phyloP scores from a whole-genome alignment of 2,797 vertebrate genomes.

The Catostomus latipinnis region DNA sequence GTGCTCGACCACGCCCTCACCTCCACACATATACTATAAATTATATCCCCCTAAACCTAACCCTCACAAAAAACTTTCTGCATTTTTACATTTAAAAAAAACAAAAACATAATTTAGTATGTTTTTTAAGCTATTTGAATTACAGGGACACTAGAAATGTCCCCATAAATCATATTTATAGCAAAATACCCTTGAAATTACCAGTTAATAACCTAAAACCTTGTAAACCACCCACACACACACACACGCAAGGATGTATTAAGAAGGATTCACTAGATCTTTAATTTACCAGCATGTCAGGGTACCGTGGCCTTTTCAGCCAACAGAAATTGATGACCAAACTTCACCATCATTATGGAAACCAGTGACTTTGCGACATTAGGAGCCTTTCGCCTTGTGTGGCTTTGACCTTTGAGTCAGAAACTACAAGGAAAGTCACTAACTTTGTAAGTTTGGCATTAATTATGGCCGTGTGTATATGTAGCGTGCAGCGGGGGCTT shows the following conservation, averaged over 20 bases:
- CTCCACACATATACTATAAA: no score
- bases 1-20: no score
- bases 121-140: no score
- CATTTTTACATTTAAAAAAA: no score
- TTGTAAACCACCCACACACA: not conserved
- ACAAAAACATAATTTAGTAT: no score
- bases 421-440: constrained; percentile 38
- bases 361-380: constrained; percentile 76
- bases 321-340: constrained; percentile 68
- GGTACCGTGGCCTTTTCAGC: constrained; percentile 74
- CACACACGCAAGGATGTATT: constrained; percentile 21
- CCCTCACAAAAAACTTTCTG: no score
- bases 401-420: constrained; percentile 75
- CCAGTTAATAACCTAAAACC: no score
- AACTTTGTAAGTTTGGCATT: not conserved
- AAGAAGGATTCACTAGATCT: constrained; percentile 28
- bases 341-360: constrained; percentile 75
- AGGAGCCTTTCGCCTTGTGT: constrained; percentile 66
- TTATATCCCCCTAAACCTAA: no score
- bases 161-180: no score
- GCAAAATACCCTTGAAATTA: no score
- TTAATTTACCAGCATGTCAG: constrained; percentile 51
- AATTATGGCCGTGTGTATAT: constrained; percentile 36
- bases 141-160: no score
- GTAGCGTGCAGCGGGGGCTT: no score